Percentiles rank a stretch among this genome's conserved stretches.
Conservation (phyloP, 2,888 invertebrate genomes). For the Calliphora vomitoria region DNA sequence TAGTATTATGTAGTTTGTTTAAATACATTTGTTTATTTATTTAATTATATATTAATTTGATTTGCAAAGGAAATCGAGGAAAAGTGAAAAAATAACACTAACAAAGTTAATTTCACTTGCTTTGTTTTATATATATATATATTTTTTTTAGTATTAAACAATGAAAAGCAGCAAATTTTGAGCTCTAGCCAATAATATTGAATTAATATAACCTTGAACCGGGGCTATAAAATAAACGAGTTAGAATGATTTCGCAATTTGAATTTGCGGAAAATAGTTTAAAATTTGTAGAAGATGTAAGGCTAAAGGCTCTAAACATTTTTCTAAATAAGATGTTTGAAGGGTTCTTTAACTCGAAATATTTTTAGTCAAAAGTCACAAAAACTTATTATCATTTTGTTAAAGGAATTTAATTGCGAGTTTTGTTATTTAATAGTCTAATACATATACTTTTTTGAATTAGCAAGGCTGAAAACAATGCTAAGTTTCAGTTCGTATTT, state of each 20-base stretch:
- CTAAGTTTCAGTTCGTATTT: no score
- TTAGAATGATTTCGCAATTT: background rate
- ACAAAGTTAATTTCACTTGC: slow-evolving; percentile 18
- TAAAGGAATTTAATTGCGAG: no score
- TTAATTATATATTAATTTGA: slow-evolving; percentile 20
- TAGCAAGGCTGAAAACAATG: no score
- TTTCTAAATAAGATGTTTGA: no score
- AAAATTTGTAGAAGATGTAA: no score
- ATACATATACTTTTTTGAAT: no score
- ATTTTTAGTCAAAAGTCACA: no score
- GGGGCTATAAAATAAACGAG: background rate
- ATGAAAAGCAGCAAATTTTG: slow-evolving; percentile 32
- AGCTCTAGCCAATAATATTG: slow-evolving; percentile 54
- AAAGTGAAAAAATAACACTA: background rate
- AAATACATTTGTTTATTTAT: slow-evolving; percentile 13
- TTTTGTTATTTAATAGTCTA: no score
- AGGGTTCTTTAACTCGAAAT: no score
- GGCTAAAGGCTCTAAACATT: no score
- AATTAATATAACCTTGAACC: slow-evolving; percentile 35
- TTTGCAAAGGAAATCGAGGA: background rate
- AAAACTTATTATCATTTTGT: no score
- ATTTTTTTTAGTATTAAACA: background rate
- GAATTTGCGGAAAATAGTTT: background rate
- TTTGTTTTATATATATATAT: background rate
- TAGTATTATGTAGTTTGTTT: background rate